A percentile compares a stretch with the other conserved stretches of the same genome.
Evolutionary conservation across 2,797 vertebrate genomes (phyloP).

Genomic region (Falco cherrug): DNA sequence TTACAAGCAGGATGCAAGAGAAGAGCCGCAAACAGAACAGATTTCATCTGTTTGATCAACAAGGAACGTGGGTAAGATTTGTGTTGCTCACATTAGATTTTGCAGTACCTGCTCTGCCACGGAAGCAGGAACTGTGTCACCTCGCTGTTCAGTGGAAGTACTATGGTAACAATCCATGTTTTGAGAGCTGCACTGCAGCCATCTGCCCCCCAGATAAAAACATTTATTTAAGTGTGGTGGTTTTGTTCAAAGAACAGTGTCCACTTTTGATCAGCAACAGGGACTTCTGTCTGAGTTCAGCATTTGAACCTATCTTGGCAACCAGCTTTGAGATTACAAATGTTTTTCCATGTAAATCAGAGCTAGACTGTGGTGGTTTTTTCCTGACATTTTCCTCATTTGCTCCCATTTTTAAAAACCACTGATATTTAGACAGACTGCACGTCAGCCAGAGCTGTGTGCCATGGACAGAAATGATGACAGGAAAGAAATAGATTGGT

Average conservation of each 20-base stretch:
- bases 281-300: neutral
- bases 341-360: neutral
- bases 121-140: neutral
- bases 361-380: neutral
- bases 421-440: constrained; percentile 35
- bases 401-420: neutral
- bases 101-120: neutral
- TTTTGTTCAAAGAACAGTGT: neutral
- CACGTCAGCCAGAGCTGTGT: constrained; percentile 16
- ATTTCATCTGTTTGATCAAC: neutral
- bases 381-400: neutral
- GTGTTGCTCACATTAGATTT: neutral
- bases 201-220: neutral
- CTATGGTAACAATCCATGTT: neutral
- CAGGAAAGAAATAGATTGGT: constrained; percentile 13
- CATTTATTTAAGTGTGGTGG: neutral
- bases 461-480: constrained; percentile 14
- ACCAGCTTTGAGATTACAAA: neutral
- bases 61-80: neutral
- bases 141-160: neutral
- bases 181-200: neutral
- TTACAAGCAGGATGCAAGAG: neutral
- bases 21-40: neutral
- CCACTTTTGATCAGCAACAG: neutral
- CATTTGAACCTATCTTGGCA: neutral